Percentiles rank a stretch among this genome's conserved stretches.
Evolutionary conservation across 2,888 invertebrate genomes (phyloP).

Genomic region (Masnerella sp.): DNA sequence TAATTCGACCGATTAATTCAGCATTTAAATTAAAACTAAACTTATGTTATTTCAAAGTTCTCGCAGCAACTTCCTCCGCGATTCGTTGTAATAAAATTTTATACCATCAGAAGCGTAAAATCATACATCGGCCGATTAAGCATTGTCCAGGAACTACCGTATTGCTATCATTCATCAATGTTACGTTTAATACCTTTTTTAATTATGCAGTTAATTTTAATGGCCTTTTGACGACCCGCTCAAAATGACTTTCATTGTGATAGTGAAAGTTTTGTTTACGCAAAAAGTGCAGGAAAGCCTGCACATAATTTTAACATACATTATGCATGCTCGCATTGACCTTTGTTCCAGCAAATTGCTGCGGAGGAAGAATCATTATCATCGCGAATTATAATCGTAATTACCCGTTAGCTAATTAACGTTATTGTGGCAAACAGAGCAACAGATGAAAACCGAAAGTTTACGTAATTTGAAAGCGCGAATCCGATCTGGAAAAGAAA

Average conservation of each 20-base stretch:
- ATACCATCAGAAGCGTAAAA: too few species aligned
- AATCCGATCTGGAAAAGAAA: not conserved
- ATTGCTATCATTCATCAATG: conserved; percentile 1
- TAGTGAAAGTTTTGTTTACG: conserved; percentile 25
- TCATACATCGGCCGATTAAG: too few species aligned
- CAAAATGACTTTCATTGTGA: conserved; percentile 24
- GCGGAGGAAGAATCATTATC: not conserved
- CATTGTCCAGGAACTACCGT: too few species aligned
- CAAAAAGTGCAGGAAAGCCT: conserved; percentile 1
- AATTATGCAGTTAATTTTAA: conserved; percentile 16
- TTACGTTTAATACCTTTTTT: conserved; percentile 9
- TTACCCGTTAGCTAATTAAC: conserved; percentile 3
- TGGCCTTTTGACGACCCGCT: not conserved
- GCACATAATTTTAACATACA: conserved; percentile 3
- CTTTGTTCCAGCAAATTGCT: conserved; percentile 13
- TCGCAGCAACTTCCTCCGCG: too few species aligned
- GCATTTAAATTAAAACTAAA: too few species aligned
- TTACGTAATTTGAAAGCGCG: conserved; percentile 22
- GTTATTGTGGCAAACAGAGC: conserved; percentile 7
- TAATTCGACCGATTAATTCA: too few species aligned
- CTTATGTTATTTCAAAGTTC: too few species aligned
- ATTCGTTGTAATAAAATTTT: too few species aligned
- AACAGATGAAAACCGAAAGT: conserved; percentile 25
- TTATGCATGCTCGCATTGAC: conserved; percentile 4
- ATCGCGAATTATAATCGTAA: not conserved